These are phyloP conservation scores for Drosophila colorata DNA, from an alignment of 2,888 invertebrate genomes.

Conservation along the genomic window DNA sequence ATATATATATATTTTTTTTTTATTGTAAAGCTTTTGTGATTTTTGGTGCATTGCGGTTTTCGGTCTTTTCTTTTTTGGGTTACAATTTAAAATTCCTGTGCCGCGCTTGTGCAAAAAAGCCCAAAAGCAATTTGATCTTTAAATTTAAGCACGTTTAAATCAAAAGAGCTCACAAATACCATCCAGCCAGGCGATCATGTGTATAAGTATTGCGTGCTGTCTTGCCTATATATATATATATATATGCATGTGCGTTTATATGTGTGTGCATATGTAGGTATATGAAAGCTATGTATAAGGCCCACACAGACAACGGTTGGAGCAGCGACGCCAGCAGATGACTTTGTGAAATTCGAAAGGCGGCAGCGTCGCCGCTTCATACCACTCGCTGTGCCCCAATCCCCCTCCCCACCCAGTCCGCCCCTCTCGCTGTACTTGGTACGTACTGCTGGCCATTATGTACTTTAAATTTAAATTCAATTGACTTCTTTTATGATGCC, in stretches of 20 bases:
- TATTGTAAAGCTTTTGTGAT: slow-evolving; percentile 27
- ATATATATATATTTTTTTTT: too few species aligned
- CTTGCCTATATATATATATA: slow-evolving; percentile 19
- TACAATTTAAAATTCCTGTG: slow-evolving; percentile 70
- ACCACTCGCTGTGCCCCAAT: slow-evolving; percentile 19
- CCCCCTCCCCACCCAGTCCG: background rate
- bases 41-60: slow-evolving; percentile 61
- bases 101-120: slow-evolving; percentile 49
- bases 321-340: slow-evolving; percentile 67
- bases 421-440: slow-evolving; percentile 18
- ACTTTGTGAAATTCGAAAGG: slow-evolving; percentile 80
- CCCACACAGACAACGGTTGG: slow-evolving; percentile 64
- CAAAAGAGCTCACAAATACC: slow-evolving; percentile 72
- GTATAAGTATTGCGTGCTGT: slow-evolving; percentile 55
- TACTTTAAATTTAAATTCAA: slow-evolving; percentile 82
- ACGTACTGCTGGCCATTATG: slow-evolving; percentile 70
- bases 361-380: slow-evolving; percentile 57
- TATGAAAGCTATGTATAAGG: slow-evolving; percentile 46
- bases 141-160: slow-evolving; percentile 80
- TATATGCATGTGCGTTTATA: slow-evolving; percentile 11
- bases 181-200: slow-evolving; percentile 42
- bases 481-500: slow-evolving; percentile 81
- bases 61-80: slow-evolving; percentile 18
- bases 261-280: slow-evolving; percentile 18
- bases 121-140: slow-evolving; percentile 75